Percentiles rank a stretch among this genome's conserved stretches.
These are phyloP conservation scores for Cheracebus regulus DNA, from an alignment of 2,797 vertebrate species.

Conservation along the genomic window DNA sequence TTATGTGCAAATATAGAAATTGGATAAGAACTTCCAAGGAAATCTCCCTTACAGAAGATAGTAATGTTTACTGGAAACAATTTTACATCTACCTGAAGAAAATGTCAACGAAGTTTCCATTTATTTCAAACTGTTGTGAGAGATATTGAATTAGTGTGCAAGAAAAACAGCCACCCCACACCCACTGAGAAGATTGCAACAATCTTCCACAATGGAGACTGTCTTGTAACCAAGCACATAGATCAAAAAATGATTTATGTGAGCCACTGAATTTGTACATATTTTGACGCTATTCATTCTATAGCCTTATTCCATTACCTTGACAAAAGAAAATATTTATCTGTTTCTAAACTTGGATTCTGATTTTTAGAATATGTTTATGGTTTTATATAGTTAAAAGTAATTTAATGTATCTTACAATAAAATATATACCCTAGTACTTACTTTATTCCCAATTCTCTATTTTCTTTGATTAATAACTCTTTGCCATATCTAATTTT, in stretches of 20 bases:
- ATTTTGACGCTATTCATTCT: slow-evolving; percentile 56
- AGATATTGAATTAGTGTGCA: slow-evolving; percentile 77
- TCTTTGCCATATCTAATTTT: neutral
- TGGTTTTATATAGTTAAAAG: slow-evolving; percentile 8
- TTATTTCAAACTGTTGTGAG: slow-evolving; percentile 76
- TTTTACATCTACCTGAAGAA: slow-evolving; percentile 69
- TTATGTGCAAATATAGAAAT: neutral
- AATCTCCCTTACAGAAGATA: slow-evolving; percentile 58
- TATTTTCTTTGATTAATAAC: slow-evolving; percentile 34
- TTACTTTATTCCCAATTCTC: slow-evolving; percentile 24
- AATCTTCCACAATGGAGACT: slow-evolving; percentile 77
- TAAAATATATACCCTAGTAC: neutral
- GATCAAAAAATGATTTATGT: slow-evolving; percentile 71
- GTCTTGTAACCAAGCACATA: slow-evolving; percentile 76
- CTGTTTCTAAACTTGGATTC: slow-evolving; percentile 33
- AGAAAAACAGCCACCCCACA: slow-evolving; percentile 56
- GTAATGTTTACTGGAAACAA: slow-evolving; percentile 43
- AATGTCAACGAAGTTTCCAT: slow-evolving; percentile 74
- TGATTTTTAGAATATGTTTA: slow-evolving; percentile 50
- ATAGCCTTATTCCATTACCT: slow-evolving; percentile 47
- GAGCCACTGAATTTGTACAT: slow-evolving; percentile 45
- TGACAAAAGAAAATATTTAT: slow-evolving; percentile 42
- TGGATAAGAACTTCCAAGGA: slow-evolving; percentile 53
- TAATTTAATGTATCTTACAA: slow-evolving; percentile 1
- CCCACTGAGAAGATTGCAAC: slow-evolving; percentile 76